phyloP scores from a whole-genome alignment of 2,113 vertebrate species.

The Nerophis lumbriciformis region DNA sequence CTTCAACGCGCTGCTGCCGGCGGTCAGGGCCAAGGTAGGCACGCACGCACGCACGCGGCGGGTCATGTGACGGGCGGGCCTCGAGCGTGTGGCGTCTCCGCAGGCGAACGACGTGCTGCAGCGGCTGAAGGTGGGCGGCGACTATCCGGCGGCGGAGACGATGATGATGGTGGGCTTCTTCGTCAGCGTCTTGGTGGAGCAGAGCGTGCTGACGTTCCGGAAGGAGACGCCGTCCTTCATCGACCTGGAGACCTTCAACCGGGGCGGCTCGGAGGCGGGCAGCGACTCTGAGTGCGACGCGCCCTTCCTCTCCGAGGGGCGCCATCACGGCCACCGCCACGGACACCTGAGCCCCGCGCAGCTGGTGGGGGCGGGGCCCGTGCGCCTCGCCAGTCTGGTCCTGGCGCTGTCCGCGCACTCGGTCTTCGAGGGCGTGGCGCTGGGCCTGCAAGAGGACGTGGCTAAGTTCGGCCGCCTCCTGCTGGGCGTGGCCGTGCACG shows the following conservation, averaged over 20 bases:
- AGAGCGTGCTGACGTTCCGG: slow-evolving; percentile 82
- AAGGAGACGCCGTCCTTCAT: slow-evolving; percentile 89
- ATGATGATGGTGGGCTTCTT: slow-evolving; percentile 89
- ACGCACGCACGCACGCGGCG: neutral
- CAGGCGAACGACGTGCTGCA: slow-evolving; percentile 77
- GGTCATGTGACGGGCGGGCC: too few relatives aligned
- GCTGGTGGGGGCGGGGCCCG: slow-evolving; percentile 68
- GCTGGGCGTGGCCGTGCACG: slow-evolving; percentile 83
- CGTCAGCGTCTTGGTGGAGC: slow-evolving; percentile 85
- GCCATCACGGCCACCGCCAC: slow-evolving; percentile 46
- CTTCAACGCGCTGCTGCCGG: slow-evolving; percentile 86
- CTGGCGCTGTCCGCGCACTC: slow-evolving; percentile 86
- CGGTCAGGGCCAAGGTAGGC: slow-evolving; percentile 82
- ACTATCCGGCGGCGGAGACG: slow-evolving; percentile 89
- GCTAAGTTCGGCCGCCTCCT: slow-evolving; percentile 76
- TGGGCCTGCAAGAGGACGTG: slow-evolving; percentile 85
- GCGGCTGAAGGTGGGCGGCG: slow-evolving; percentile 67
- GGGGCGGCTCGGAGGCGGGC: slow-evolving; percentile 78
- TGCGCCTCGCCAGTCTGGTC: slow-evolving; percentile 80
- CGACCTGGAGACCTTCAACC: slow-evolving; percentile 90
- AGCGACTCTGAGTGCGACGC: slow-evolving; percentile 92
- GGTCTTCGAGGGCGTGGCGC: slow-evolving; percentile 84
- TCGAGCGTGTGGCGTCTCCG: neutral
- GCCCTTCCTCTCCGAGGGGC: slow-evolving; percentile 73
- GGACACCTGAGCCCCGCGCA: slow-evolving; percentile 66